Percentiles rank a stretch among this genome's conserved stretches.
These are phyloP conservation scores for Microcebus lehilahytsara DNA, from an alignment of 2,113 vertebrate species.

Conservation along the genomic window DNA sequence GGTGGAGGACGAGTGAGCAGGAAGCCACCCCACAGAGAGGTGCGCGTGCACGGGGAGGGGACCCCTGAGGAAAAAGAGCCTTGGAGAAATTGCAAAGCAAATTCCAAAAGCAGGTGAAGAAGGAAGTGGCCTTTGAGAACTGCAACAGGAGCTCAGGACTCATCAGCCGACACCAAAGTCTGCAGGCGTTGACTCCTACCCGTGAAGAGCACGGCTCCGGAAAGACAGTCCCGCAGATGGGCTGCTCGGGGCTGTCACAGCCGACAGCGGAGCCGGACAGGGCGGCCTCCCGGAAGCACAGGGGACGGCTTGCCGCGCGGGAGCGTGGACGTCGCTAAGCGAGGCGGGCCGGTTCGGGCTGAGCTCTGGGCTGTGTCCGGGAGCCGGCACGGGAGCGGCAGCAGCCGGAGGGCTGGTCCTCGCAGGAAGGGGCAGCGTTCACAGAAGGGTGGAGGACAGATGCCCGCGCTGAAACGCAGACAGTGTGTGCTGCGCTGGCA, in stretches of 20 bases:
- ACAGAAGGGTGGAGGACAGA: neutral
- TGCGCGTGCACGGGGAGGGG: rapidly evolving
- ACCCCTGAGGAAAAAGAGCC: neutral
- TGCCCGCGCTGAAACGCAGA: neutral
- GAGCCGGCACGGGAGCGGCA: neutral
- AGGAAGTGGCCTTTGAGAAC: rapidly evolving
- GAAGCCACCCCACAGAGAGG: neutral
- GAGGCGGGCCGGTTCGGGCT: rapidly evolving
- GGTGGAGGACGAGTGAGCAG: neutral
- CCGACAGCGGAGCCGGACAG: neutral
- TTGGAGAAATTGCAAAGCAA: neutral
- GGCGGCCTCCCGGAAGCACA: rapidly evolving
- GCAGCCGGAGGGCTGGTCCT: no score
- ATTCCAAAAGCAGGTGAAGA: neutral
- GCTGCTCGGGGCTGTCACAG: neutral
- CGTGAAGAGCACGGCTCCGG: neutral
- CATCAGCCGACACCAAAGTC: neutral
- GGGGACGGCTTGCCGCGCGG: no score
- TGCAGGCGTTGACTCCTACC: neutral
- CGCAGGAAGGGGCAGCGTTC: neutral
- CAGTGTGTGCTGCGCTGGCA: rapidly evolving
- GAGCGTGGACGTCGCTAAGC: no score
- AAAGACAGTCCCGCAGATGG: neutral
- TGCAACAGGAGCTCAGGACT: neutral
- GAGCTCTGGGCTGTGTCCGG: neutral